Conservation (phyloP, 2,888 invertebrate species). For the Synanthedon tipuliformis region DNA sequence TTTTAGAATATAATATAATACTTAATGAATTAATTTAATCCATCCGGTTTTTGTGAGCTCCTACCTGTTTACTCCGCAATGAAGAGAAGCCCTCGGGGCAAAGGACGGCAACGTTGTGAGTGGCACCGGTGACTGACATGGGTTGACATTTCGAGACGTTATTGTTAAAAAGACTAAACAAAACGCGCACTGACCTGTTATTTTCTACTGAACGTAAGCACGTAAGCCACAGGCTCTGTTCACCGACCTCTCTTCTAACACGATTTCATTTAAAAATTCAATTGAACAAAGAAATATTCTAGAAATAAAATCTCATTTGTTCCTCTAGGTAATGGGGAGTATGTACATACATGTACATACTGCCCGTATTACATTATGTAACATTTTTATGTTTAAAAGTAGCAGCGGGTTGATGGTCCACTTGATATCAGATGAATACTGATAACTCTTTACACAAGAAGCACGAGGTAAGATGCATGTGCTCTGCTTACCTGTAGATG, state of each 20-base stretch:
- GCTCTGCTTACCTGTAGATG: no score
- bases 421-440: no score
- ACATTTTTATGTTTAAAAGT: no score
- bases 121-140: constrained; percentile 27
- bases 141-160: constrained; percentile 33
- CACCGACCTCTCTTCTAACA: neutral
- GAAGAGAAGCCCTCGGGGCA: constrained; percentile 6
- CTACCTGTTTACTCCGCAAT: constrained; percentile 3
- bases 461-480: no score
- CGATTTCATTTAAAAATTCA: neutral
- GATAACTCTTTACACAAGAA: no score
- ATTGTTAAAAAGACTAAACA: constrained; percentile 14
- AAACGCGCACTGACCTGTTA: neutral
- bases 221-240: neutral
- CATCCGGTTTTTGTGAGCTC: neutral
- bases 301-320: no score
- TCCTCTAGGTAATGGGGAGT: no score
- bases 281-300: no score
- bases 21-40: constrained; percentile 1
- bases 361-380: no score
- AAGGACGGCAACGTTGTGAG: constrained; percentile 17
- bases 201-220: neutral
- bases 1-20: neutral
- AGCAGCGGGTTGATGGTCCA: no score
- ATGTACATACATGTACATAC: no score